phyloP scores from a whole-genome alignment of 2,113 vertebrate genomes.

The Melospiza melodia region DNA sequence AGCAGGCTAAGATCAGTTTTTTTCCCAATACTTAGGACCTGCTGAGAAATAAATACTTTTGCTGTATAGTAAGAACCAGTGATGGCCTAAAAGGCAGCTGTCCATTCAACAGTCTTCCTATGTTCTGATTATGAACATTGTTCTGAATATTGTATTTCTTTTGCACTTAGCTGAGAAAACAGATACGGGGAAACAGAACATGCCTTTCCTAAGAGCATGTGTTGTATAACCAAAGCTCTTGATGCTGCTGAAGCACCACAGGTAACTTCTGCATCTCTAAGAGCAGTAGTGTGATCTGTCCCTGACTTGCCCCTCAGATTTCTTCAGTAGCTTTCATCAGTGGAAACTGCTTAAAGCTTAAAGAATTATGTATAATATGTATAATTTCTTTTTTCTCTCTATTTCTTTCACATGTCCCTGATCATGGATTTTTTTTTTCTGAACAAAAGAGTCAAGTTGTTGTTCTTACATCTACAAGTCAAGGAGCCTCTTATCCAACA shows the following conservation, averaged over 20 bases:
- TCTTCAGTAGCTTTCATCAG: background rate
- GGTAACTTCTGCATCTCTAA: background rate
- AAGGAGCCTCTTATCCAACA: background rate
- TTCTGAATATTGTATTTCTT: background rate
- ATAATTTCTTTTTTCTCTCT: background rate
- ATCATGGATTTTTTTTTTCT: background rate
- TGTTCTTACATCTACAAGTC: background rate
- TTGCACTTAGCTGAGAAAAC: background rate
- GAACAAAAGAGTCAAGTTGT: background rate
- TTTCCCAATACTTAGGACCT: background rate
- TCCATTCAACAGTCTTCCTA: background rate
- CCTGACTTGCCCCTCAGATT: background rate
- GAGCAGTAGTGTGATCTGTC: background rate
- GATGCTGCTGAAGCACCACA: background rate
- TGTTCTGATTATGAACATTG: background rate
- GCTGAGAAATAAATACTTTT: background rate
- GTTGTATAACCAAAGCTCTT: background rate
- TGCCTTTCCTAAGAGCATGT: background rate
- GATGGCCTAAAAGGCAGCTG: background rate
- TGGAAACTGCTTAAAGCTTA: background rate
- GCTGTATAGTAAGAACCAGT: background rate
- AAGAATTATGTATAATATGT: background rate
- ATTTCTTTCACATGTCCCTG: background rate
- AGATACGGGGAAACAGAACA: background rate
- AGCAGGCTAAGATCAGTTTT: accelerated